A percentile compares a stretch with the other conserved stretches of the same genome.
phyloP scores from a whole-genome alignment of 23 tunicate genomes.

The Trididemnum clinides region DNA sequence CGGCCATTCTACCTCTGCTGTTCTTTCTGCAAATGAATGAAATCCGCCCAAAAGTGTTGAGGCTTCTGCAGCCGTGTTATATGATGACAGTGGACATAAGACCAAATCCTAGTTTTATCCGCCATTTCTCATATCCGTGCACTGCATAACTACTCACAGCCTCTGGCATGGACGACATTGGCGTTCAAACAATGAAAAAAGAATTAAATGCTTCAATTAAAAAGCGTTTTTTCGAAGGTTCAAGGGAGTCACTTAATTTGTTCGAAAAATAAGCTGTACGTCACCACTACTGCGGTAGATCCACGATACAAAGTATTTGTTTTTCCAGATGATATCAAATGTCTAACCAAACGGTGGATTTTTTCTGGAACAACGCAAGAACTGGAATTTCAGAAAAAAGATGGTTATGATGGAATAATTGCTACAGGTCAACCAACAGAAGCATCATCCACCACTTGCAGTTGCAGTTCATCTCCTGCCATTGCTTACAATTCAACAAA shows the following conservation, averaged over 20 bases:
- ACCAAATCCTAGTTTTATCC: not conserved
- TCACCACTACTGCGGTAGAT: not conserved
- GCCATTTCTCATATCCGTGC: not conserved
- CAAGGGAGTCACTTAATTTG: not conserved
- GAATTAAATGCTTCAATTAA: not conserved
- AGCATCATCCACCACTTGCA: not conserved
- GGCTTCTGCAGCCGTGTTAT: not conserved
- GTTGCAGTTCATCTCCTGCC: not conserved
- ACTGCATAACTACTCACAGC: not conserved
- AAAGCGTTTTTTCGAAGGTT: not conserved
- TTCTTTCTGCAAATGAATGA: not conserved
- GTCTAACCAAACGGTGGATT: not conserved
- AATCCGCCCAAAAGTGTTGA: not conserved
- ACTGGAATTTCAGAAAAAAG: not conserved
- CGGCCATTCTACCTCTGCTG: not conserved
- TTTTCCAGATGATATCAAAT: not conserved
- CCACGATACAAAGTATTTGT: not conserved
- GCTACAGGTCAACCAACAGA: not conserved
- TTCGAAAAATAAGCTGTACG: not conserved
- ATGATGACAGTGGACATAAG: not conserved
- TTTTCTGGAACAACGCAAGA: not conserved
- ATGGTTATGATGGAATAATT: not conserved
- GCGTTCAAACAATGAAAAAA: not conserved
- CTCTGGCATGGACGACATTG: not conserved
- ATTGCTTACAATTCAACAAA: not conserved